Percentiles rank a stretch among this genome's conserved stretches.
These are phyloP conservation scores for Cottoperca gobio DNA, from an alignment of 2,797 vertebrate species.

Conservation along the genomic window DNA sequence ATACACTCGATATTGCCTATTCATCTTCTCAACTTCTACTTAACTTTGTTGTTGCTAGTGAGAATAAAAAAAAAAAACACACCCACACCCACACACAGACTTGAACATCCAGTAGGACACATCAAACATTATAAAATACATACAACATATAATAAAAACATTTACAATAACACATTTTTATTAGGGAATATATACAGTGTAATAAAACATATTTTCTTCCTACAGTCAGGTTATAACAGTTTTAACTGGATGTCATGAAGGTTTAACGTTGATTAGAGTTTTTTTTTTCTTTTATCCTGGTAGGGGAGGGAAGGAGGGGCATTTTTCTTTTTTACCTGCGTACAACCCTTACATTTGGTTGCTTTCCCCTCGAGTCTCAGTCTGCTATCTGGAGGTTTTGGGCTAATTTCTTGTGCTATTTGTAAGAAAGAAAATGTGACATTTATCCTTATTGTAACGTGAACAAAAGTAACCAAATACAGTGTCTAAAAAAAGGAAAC, in stretches of 20 bases:
- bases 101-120: neutral
- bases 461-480: neutral
- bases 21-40: neutral
- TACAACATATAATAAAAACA: neutral
- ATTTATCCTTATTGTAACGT: neutral
- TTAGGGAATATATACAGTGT: neutral
- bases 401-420: constrained; percentile 6
- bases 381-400: neutral
- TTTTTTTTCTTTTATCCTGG: neutral
- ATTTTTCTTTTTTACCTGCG: neutral
- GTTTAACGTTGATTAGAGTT: constrained; percentile 32
- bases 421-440: constrained; percentile 6
- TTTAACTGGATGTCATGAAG: constrained; percentile 37
- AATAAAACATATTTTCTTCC: constrained; percentile 10
- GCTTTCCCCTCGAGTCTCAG: neutral
- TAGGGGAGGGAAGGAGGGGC: neutral
- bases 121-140: constrained; percentile 1
- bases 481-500: neutral
- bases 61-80: neutral
- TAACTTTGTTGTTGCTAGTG: neutral
- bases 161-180: constrained; percentile 4
- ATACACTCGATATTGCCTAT: neutral
- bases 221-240: neutral
- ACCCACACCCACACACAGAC: neutral
- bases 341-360: constrained; percentile 15